phyloP scores from a whole-genome alignment of 2,797 vertebrate species.

The Pelochelys cantorii region DNA sequence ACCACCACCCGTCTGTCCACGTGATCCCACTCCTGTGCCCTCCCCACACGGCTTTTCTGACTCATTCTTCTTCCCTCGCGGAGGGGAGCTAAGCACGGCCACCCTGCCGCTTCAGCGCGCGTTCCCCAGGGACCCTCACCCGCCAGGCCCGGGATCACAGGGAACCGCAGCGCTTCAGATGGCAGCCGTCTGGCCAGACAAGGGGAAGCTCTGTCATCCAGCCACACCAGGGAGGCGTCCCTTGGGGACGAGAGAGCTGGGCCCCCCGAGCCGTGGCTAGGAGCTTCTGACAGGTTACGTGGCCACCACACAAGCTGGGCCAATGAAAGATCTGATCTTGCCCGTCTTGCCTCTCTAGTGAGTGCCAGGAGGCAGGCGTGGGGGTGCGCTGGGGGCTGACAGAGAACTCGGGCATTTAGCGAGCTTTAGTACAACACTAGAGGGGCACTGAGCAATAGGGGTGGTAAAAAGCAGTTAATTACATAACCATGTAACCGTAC shows the following conservation, averaged over 20 bases:
- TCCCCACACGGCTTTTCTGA: background rate
- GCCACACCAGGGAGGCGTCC: background rate
- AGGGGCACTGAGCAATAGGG: background rate
- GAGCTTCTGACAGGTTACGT: background rate
- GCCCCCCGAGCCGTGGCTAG: background rate
- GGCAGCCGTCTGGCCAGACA: background rate
- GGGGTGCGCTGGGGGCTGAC: background rate
- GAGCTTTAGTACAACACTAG: background rate
- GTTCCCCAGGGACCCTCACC: background rate
- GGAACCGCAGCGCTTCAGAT: background rate
- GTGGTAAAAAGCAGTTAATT: too few relatives aligned
- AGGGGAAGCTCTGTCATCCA: background rate
- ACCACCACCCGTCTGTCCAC: background rate
- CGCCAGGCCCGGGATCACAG: background rate
- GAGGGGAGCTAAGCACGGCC: background rate
- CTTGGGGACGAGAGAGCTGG: background rate
- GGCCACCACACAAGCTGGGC: background rate
- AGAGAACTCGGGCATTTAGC: background rate
- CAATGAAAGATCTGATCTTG: background rate
- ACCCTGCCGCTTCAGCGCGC: background rate
- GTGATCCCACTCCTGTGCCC: background rate
- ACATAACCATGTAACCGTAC: too few relatives aligned
- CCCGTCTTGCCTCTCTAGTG: background rate
- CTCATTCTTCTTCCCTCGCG: background rate
- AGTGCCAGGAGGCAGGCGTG: fast-evolving